phyloP scores from a whole-genome alignment of 2,888 invertebrate genomes.

The Caenorhabditis sp. region DNA sequence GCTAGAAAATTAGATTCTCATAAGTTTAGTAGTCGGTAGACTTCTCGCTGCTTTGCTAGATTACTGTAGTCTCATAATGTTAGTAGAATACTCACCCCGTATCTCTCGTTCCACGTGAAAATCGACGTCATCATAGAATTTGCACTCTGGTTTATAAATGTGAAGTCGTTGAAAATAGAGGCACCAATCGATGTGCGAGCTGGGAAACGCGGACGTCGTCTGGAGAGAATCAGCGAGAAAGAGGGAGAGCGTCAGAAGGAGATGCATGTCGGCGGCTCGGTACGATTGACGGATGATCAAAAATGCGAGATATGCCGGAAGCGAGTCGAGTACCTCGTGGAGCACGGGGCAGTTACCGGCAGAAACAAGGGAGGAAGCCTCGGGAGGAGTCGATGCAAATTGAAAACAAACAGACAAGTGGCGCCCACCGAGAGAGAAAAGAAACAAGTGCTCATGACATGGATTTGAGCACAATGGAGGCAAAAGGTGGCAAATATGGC shows the following conservation, averaged over 20 bases:
- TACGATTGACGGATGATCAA: conserved; percentile 7
- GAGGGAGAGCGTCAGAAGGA: background rate
- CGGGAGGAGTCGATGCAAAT: conserved; percentile 21
- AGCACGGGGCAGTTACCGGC: conserved; percentile 28
- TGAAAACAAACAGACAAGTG: conserved; percentile 35
- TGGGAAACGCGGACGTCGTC: conserved; percentile 18
- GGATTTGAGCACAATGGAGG: background rate
- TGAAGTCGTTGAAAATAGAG: conserved; percentile 49
- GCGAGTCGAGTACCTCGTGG: conserved; percentile 33
- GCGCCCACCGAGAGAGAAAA: background rate
- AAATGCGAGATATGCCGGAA: conserved; percentile 33
- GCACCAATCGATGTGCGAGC: conserved; percentile 53
- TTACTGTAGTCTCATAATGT: no score
- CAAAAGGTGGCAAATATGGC: conserved; percentile 7
- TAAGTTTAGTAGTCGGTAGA: no score
- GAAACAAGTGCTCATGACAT: conserved; percentile 12
- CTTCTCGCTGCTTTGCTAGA: no score
- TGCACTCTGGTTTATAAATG: conserved; percentile 56
- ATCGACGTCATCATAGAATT: conserved; percentile 52
- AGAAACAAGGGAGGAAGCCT: conserved; percentile 3
- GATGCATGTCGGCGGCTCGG: background rate
- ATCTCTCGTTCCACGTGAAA: conserved; percentile 33
- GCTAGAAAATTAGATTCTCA: no score
- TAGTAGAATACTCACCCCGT: conserved; percentile 9
- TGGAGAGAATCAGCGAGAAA: conserved; percentile 4